Evolutionary conservation across 2,113 vertebrate species (phyloP), one percentile per base, ranked within the genome.

Genomic region (Myotis brandtii): DNA sequence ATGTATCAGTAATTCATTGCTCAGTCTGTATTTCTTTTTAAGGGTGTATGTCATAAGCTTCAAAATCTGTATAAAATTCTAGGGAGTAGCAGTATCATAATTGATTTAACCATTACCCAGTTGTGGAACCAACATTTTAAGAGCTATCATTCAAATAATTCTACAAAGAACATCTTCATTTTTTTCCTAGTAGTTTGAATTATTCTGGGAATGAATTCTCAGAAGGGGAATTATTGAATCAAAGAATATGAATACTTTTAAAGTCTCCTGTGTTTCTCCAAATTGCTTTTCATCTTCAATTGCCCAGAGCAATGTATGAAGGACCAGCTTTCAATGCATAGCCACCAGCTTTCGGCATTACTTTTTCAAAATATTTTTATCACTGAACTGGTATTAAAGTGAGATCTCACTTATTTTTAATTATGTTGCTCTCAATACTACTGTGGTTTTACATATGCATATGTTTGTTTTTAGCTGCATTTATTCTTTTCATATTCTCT

Each of bases 161-260:
- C 69, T 89, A 25, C 54, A 89, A 81, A 95, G 12, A 89, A 64
- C n/a, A n/a, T 73, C 59, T 83, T 92, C 23, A 81, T 59, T 54
- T 73, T 52, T 40, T n/a, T 16, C 37, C 40, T 94, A 27, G 66
- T 54, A 79, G 77, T 89, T 86, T 94, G 37, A 93, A 86, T 94
- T 75, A 89, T 93, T 94, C 17, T n/a, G 21, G n/a, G 56, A 84
- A 91, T 86, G 8, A 43, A 82, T 72, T 93, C 46, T 94, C 37
- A 43, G 73, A 84, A 76, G 40, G 40, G 9, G 16, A 73, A 82
- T 82, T 90, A 67, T 8, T 67, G 81, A 77, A 76, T 82, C 54
- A 54, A 87, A 73, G 67, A 94, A 77, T 59, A 54, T 72, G 40
- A 83, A 93, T 86, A 73, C 1, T 76, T 59, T 83, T 12, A 85